phyloP scores from a whole-genome alignment of 1,140 invertebrate genomes.

The Acromyrmex charruanus region DNA sequence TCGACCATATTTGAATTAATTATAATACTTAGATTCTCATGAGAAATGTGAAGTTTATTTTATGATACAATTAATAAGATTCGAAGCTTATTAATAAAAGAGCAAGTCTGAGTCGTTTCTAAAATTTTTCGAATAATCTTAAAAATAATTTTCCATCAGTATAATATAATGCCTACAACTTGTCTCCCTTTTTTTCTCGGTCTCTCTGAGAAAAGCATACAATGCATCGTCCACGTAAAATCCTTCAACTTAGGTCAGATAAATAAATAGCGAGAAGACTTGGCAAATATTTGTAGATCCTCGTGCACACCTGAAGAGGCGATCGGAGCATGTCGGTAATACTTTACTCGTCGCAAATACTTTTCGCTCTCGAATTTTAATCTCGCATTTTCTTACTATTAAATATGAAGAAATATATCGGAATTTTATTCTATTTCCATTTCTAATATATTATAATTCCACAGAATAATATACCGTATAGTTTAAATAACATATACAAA shows the following conservation, averaged over 20 bases:
- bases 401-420: neutral
- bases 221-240: constrained; percentile 6
- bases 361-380: constrained; percentile 52
- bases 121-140: constrained; percentile 37
- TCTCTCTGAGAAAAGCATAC: constrained; percentile 20
- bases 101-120: constrained; percentile 37
- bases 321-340: constrained; percentile 31
- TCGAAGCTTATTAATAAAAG: constrained; percentile 3
- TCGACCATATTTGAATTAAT: constrained; percentile 24
- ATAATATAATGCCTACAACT: constrained; percentile 12
- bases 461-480: neutral
- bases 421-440: neutral
- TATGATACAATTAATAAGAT: neutral
- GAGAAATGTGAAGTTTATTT: neutral
- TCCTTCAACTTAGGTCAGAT: constrained; percentile 58
- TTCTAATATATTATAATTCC: neutral
- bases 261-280: constrained; percentile 75
- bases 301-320: constrained; percentile 67
- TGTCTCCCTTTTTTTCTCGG: constrained; percentile 20
- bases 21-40: neutral
- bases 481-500: neutral
- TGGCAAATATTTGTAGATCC: constrained; percentile 70
- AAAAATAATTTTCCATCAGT: constrained; percentile 59
- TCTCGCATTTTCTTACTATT: constrained; percentile 32
- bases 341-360: neutral